These are phyloP conservation scores for Volucella inflata DNA, from an alignment of 2,888 invertebrate genomes.

Conservation along the genomic window DNA sequence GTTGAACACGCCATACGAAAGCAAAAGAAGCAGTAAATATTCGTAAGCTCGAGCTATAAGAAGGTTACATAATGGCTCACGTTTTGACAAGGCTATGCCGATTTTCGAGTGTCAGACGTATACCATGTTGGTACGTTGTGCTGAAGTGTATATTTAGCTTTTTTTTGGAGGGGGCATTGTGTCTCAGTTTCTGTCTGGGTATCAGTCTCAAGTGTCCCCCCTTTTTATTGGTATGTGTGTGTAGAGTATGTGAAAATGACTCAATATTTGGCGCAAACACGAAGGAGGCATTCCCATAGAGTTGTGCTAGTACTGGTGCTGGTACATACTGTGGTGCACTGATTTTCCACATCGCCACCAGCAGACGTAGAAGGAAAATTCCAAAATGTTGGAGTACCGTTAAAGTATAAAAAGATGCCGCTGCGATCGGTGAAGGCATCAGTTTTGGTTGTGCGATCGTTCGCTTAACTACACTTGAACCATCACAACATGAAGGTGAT, in stretches of 20 bases:
- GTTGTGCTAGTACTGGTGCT: no score
- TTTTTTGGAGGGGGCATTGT: not conserved
- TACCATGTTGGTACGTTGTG: not conserved
- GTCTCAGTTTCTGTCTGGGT: not conserved
- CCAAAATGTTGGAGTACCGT: constrained; percentile 24
- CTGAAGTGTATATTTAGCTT: not conserved
- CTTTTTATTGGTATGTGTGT: not conserved
- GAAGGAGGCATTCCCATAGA: constrained; percentile 33
- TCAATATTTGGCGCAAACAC: constrained; percentile 33
- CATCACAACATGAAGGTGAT: constrained; percentile 65
- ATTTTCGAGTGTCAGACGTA: constrained; percentile 59
- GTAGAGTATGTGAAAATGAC: constrained; percentile 45
- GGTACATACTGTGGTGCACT: constrained; percentile 33
- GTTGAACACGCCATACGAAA: constrained; percentile 30
- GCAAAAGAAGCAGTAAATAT: constrained; percentile 19
- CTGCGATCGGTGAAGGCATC: constrained; percentile 62
- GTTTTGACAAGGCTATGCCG: constrained; percentile 68
- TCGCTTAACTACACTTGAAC: constrained; percentile 67
- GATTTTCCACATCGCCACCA: constrained; percentile 59
- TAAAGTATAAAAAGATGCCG: constrained; percentile 68
- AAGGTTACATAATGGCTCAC: constrained; percentile 62
- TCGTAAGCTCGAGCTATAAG: constrained; percentile 26
- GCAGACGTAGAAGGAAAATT: constrained; percentile 45
- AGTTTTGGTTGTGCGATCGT: constrained; percentile 71
- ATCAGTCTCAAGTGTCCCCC: not conserved